A percentile compares a stretch with the other conserved stretches of the same genome.
Conservation (phyloP, 2,888 invertebrate species). For the Apoda limacodes region DNA sequence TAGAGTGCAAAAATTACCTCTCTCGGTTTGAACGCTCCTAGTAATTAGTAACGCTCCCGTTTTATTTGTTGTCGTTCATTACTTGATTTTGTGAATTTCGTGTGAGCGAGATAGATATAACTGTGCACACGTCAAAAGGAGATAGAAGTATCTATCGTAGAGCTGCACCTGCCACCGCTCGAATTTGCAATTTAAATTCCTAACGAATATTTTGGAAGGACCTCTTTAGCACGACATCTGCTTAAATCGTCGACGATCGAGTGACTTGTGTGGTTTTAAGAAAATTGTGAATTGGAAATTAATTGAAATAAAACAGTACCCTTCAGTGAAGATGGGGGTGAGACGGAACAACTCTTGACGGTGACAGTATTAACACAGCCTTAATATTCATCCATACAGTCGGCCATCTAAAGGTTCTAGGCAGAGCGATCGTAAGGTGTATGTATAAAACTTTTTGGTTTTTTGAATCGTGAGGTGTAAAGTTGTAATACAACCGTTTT, state of each 20-base stretch:
- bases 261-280: slow-evolving; percentile 52
- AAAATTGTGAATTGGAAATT: slow-evolving; percentile 60
- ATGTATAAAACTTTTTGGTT: too few species aligned
- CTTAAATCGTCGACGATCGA: slow-evolving; percentile 65
- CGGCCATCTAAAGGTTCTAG: too few species aligned
- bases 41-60: slow-evolving; percentile 70
- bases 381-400: too few species aligned
- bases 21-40: slow-evolving; percentile 53
- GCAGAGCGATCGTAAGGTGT: too few species aligned
- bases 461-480: too few species aligned
- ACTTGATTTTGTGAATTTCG: slow-evolving; percentile 53
- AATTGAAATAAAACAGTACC: slow-evolving; percentile 66
- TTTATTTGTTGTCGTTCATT: slow-evolving; percentile 70
- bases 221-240: slow-evolving; percentile 72
- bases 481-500: too few species aligned
- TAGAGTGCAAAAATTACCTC: slow-evolving; percentile 67
- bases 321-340: slow-evolving; percentile 31
- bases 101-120: slow-evolving; percentile 32
- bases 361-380: too few species aligned
- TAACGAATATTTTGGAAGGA: slow-evolving; percentile 63
- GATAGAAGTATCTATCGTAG: slow-evolving; percentile 42
- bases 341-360: neutral
- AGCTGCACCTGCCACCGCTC: slow-evolving; percentile 63
- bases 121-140: slow-evolving; percentile 38
- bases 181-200: slow-evolving; percentile 70